A percentile compares a stretch with the other conserved stretches of the same genome.
These are phyloP conservation scores for Catonia carolina DNA, from an alignment of 2,888 invertebrate species.

Conservation along the genomic window DNA sequence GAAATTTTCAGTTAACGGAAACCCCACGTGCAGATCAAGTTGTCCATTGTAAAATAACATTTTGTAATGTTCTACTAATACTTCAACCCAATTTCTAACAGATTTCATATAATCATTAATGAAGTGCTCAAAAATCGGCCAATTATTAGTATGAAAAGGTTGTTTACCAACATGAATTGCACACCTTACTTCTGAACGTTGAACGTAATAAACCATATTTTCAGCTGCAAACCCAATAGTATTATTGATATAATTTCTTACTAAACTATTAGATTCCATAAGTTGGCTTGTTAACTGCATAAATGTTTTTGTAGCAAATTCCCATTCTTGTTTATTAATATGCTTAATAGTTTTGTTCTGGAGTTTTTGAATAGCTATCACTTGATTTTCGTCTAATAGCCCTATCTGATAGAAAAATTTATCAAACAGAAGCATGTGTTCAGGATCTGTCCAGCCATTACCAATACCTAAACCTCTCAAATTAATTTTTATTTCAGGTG, in stretches of 20 bases:
- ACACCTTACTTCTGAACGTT: too few species aligned
- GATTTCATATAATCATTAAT: constrained; percentile 73
- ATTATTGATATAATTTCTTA: too few species aligned
- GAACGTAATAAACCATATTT: too few species aligned
- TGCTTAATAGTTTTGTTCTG: constrained; percentile 53
- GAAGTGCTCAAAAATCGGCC: constrained; percentile 60
- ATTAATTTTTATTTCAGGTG: constrained; percentile 60
- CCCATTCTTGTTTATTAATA: constrained; percentile 58
- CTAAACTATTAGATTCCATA: not conserved
- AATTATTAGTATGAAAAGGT: constrained; percentile 51
- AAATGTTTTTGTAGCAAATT: constrained; percentile 63
- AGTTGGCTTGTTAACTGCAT: constrained; percentile 56
- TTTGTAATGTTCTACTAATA: constrained; percentile 58
- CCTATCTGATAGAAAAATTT: constrained; percentile 76
- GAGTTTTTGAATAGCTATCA: constrained; percentile 51
- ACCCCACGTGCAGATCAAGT: constrained; percentile 85
- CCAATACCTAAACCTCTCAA: constrained; percentile 67
- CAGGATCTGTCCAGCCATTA: constrained; percentile 73
- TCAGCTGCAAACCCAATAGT: too few species aligned
- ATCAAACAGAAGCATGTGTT: constrained; percentile 67
- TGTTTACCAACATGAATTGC: constrained; percentile 76
- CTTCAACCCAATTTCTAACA: constrained; percentile 63
- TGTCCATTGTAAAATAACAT: constrained; percentile 85
- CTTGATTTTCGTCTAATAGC: constrained; percentile 47
- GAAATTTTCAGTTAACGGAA: constrained; percentile 75